Evolutionary conservation across 2,113 vertebrate species (phyloP), one percentile per base, ranked within the genome.

Genomic region (Megaceryle torquata): DNA sequence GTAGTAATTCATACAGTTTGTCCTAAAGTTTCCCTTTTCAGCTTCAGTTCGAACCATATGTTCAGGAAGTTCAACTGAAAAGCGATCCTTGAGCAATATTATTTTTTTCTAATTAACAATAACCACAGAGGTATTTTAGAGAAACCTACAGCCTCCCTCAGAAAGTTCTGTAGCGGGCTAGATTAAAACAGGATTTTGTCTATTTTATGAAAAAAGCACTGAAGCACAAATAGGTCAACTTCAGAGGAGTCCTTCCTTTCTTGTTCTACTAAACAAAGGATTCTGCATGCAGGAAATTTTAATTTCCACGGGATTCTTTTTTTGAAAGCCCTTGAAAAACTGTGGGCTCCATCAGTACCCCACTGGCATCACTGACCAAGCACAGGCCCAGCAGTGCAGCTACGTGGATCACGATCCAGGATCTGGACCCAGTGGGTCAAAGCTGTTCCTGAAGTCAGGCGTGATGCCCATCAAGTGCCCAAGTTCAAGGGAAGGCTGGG

Each of bases 11-110:
- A 97, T 97, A 93, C 95, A 91, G 95, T 96, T 97, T 97, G 95
- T 96, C 89, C 92, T 64, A 70, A 84, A 96, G 95, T 97, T 97
- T 97, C 95, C 95, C 68, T 97, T 97, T 97, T 95, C 96, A 97
- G 88, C 88, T 96, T 86, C 93, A 96, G 96, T 93, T 95, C 85
- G 89, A 97, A 97, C 96, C 96, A 97, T 93, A 95, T 97, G 97
- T 97, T 96, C 97, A 97, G 97, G 97, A 97, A 98, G 96, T 96
- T 94, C 93, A 94, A 96, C 74, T 97, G 97, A 98, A 97, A 95
- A 93, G 88, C 7, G 56, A 97, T 95, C 90, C 91, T 95, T 94
- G 59, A 92, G 86, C 91, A 97, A 95, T 97, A 97, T 97, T 95
- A 95, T 96, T 96, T 97, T 86, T 96, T 86, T 94, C 85, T 95